phyloP scores from a whole-genome alignment of 2,888 invertebrate genomes.

The Lepidocyrtoides sp. region DNA sequence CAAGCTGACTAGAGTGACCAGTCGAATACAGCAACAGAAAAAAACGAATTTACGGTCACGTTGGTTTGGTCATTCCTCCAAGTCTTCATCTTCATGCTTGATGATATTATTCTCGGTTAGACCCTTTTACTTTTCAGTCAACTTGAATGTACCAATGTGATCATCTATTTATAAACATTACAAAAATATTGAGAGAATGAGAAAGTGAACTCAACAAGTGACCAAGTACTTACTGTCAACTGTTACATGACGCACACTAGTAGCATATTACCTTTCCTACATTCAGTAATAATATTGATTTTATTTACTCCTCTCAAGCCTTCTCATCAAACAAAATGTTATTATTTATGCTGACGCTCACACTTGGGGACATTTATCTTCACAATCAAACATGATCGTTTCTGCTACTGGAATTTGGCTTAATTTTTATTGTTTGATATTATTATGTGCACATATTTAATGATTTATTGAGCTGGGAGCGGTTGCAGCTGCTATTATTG shows the following conservation, averaged over 20 bases:
- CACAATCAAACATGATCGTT: constrained; percentile 15
- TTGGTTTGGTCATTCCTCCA: too few relatives aligned
- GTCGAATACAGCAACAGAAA: background rate
- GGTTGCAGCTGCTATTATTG: too few relatives aligned
- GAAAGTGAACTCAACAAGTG: background rate
- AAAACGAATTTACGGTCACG: too few relatives aligned
- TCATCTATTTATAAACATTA: background rate
- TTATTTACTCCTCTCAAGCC: background rate
- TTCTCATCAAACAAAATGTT: too few relatives aligned
- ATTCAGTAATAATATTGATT: background rate
- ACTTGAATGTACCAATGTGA: too few relatives aligned
- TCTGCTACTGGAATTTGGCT: constrained; percentile 44
- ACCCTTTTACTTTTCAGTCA: too few relatives aligned
- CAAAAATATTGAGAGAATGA: background rate
- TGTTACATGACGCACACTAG: background rate
- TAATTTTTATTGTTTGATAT: background rate
- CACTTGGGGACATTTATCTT: constrained; percentile 53
- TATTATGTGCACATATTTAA: too few relatives aligned
- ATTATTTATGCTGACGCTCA: constrained; percentile 26
- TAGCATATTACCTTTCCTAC: background rate
- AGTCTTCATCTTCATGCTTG: too few relatives aligned
- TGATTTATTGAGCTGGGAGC: too few relatives aligned
- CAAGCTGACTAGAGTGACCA: constrained; percentile 47
- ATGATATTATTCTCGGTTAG: too few relatives aligned
- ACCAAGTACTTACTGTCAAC: background rate